Evolutionary conservation across 2,888 invertebrate genomes (phyloP).

Genomic region (Myopa tessellatipennis): DNA sequence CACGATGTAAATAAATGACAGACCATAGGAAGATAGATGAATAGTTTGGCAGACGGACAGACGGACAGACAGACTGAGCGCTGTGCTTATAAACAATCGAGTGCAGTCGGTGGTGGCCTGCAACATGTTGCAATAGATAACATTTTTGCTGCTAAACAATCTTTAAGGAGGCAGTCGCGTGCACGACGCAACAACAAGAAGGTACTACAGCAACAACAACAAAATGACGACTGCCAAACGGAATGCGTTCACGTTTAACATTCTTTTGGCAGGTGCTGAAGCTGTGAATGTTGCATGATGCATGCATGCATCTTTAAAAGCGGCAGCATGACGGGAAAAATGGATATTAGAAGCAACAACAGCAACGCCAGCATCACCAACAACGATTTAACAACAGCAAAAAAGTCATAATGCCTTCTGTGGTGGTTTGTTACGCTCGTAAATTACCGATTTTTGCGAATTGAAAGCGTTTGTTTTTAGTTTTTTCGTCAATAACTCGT

Average conservation of each 20-base stretch:
- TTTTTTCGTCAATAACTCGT: conserved; percentile 10
- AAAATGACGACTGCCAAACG: conserved; percentile 3
- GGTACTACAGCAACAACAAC: neutral
- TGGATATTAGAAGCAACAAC: neutral
- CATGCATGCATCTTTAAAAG: conserved; percentile 4
- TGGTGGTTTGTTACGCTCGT: neutral
- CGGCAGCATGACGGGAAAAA: neutral
- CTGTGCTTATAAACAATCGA: neutral
- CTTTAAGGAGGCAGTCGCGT: neutral
- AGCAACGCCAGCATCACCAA: neutral
- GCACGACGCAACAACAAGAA: conserved; percentile 9
- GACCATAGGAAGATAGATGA: neutral
- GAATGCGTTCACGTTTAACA: conserved; percentile 14
- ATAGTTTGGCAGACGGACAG: neutral
- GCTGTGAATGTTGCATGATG: conserved; percentile 6
- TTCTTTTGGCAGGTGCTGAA: conserved; percentile 25
- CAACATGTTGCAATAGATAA: neutral
- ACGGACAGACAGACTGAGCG: neutral
- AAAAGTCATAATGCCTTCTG: neutral
- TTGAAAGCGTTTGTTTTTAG: conserved; percentile 13
- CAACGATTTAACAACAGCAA: neutral
- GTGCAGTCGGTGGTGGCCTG: neutral
- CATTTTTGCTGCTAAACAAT: neutral
- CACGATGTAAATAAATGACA: neutral
- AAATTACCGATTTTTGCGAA: conserved; percentile 27